A percentile compares a stretch with the other conserved stretches of the same genome.
These are phyloP conservation scores for Chauna torquata DNA, from an alignment of 2,113 vertebrate species.

Conservation along the genomic window DNA sequence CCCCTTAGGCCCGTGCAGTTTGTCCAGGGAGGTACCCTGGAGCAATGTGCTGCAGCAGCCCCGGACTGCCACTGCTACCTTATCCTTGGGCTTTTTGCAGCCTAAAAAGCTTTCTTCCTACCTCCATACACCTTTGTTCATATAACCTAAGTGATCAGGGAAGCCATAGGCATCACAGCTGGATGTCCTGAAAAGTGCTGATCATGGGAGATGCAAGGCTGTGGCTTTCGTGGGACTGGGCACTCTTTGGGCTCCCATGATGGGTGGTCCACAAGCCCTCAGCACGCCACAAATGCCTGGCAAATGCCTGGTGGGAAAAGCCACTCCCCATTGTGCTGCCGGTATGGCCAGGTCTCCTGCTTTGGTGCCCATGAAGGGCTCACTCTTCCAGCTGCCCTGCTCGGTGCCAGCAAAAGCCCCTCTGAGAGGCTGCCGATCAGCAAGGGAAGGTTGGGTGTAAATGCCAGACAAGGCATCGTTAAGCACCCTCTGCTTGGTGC, in stretches of 20 bases:
- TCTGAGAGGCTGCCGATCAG: neutral
- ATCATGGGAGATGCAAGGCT: neutral
- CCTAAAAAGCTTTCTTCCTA: neutral
- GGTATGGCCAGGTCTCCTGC: neutral
- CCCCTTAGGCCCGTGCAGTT: rapidly evolving
- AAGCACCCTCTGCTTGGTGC: neutral
- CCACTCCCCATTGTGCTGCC: neutral
- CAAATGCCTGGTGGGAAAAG: neutral
- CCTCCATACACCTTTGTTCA: neutral
- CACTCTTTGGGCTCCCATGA: neutral
- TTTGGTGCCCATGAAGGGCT: neutral
- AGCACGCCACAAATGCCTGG: neutral
- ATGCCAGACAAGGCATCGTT: neutral
- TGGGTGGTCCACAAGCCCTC: neutral
- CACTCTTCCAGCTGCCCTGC: neutral
- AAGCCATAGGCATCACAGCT: neutral
- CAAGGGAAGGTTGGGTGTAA: neutral
- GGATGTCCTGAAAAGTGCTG: neutral
- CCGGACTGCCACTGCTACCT: neutral
- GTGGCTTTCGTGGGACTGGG: neutral
- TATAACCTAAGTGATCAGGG: neutral
- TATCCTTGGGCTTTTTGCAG: neutral
- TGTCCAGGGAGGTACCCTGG: neutral
- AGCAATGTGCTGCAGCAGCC: neutral
- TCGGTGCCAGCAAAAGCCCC: neutral